Evolutionary conservation across 2,113 vertebrate species (phyloP).

Genomic region (Echinops telfairi): DNA sequence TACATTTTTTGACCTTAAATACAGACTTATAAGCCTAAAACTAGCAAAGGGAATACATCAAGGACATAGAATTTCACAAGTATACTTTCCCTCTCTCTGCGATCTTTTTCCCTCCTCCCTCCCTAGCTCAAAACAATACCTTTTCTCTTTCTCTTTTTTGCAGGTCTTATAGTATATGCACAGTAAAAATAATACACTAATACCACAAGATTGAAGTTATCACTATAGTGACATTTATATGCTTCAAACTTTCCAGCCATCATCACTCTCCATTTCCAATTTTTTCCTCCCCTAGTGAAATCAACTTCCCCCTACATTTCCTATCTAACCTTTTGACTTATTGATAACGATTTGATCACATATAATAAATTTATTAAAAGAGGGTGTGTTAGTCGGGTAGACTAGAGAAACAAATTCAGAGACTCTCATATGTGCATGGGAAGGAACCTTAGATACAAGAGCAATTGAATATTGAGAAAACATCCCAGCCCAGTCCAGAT

Average conservation of each 20-base stretch:
- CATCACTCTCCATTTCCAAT: not conserved
- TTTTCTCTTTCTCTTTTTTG: not conserved
- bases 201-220: too few species aligned
- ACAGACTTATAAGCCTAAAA: not conserved
- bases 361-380: not conserved
- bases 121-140: not conserved
- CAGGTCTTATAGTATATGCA: too few species aligned
- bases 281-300: not conserved
- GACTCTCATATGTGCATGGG: too few species aligned
- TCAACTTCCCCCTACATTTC: not conserved
- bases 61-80: not conserved
- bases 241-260: too few species aligned
- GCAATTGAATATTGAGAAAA: too few species aligned
- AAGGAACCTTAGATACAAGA: too few species aligned
- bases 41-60: constrained; percentile 40
- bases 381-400: too few species aligned
- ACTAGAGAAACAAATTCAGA: too few species aligned
- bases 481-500: too few species aligned
- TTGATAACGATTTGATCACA: not conserved
- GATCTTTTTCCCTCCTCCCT: not conserved
- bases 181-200: too few species aligned
- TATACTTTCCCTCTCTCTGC: not conserved
- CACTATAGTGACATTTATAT: too few species aligned
- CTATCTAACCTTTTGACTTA: not conserved
- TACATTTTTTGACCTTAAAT: not conserved